Base-by-base conservation (phyloP, 2,888 invertebrate species). In the Cosmia trapezina region DNA sequence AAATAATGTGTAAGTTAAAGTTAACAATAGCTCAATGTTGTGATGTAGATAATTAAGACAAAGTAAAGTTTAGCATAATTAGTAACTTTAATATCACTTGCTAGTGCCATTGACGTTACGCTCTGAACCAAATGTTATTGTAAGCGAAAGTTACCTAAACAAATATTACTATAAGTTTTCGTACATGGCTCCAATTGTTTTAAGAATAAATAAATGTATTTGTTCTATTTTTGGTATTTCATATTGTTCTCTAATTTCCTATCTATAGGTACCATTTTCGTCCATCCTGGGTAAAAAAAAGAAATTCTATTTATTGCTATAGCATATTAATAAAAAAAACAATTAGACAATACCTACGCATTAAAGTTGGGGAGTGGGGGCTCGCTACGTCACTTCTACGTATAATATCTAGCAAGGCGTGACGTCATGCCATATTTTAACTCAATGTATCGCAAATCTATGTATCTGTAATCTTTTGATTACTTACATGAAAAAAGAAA, bases 91-190 rank as follows among this genome's bases (percentile, higher is more conserved):
- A 86, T 84, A 85, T 73, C 88, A 88, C 83, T 88, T 80, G 69
- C 67, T 86, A 88, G 89, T 89, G 89, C 89, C 89, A 88, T 88
- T 77, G 86, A 79, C 78, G 86, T 87, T 86, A 88, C 83, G 81
- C 73, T 84, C 65, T 81, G 80, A 84, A 89, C 89, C 88, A 89
- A 89, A 88, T 88, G 84, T 88, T 81, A 84, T 83, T 74, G 60
- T 84, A 82, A 80, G 83, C 41, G 65, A 83, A 81, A 81, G 84
- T 89, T 88, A 86, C 82, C 82, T 86, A 84, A 70, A 81, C 43
- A 6, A 43, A 76, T 28, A 28, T 78, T 80, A 69, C 69, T 79
- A 51, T 78, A 79, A 82, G 72, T 72, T 73, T 59, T 69, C 64
- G 70, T 71, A 69, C 33, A 43, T 73, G 79, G 73, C 76, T 71